Base-by-base conservation (phyloP, 2,113 vertebrate genomes). In the Chaetops frenatus region DNA sequence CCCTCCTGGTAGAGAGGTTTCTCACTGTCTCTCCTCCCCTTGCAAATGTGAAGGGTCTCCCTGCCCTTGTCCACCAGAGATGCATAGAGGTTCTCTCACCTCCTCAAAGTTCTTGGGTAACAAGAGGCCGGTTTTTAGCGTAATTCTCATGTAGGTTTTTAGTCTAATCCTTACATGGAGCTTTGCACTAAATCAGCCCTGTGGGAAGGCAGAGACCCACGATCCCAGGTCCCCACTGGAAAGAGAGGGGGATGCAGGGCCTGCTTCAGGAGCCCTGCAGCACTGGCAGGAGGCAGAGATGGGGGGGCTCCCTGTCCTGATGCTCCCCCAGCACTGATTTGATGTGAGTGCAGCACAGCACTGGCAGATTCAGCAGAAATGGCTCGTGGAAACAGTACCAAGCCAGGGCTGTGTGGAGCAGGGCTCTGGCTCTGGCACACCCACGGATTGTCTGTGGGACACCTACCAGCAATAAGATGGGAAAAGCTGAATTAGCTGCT, bases 351-450 rank as follows among this genome's bases (percentile, higher is more conserved):
- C 38, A 40, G 53, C 27, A 71, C 67, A 67, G 48, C 0, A 0
- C 31, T 31, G 31, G 24, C 2, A 3, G 47, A 11, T 29, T 73
- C 3, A 3, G 54, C 45, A 86, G 70, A 83, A 77, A 71, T 3
- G 6, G 54, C n/a, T 45, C 0, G 0, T 73, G 56, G 50, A 57
- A 42, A 31, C 0, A 1, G 64, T 27, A 1, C 62, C 6, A 45
- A 42, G 58, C 53, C 1, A 2, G 18, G 50, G 56, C 61, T 62
- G 21, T 23, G 25, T 17, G 3, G 56, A 60, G 29, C 67, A 18
- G 40, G n/a, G 61, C 62, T 58, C 4, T 7, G 71, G 38, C 71
- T 56, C 40, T 0, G 5, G 36, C 64, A 62, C 77, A 35, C 11
- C 45, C 67, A 5, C 5, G 4, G 31, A 2, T 51, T 17, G 12